Evolutionary conservation across 1,140 invertebrate species (phyloP), one percentile per base, ranked within the genome.

Genomic region (Planococcus citri): DNA sequence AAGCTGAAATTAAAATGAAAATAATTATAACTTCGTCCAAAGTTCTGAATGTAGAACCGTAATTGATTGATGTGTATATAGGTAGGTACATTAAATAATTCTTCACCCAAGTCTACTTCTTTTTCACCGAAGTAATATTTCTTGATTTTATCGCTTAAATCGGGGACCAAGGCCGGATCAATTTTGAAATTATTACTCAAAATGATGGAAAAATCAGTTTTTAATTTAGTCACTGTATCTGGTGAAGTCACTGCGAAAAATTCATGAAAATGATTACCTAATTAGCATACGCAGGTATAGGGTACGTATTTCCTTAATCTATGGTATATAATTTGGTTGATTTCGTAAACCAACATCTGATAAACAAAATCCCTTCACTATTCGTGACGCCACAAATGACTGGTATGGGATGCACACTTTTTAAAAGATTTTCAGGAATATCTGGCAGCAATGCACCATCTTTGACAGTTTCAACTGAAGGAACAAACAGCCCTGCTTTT

Each of bases 41-140:
- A 41, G n/a, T n/a, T 41, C n/a, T 41, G 37, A 41, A 41, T 41
- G 37, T 41, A 41, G 37, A n/a, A 10, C 9, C 9, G 17, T n/a
- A 58, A 20, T 58, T 25, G 4, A 64, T 51, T 20, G 3, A 9
- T 3, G 6, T 6, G 41, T 20, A n/a, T n/a, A n/a, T n/a, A n/a
- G n/a, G 10, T 51, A 51, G 4, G 4, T 64, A 64, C 60, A 17
- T 64, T 20, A 9, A 25, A 9, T 14, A 64, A 14, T 4, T 24
- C 4, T 14, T 64, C 60, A 4, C 8, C 60, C 14, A 25, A 27
- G 3, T 24, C 60, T 4, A 64, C 9, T 64, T 22, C 3, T 25
- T 64, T 64, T 6, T 64, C 60, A 25, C 60, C 60, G 10, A 64
- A 64, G 24, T 64, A 64, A 25, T 25, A 64, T 27, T 25, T 27